Evolutionary conservation across 2,888 invertebrate species (phyloP), one percentile per base, ranked within the genome.

Genomic region (Hedychridium roseum): DNA sequence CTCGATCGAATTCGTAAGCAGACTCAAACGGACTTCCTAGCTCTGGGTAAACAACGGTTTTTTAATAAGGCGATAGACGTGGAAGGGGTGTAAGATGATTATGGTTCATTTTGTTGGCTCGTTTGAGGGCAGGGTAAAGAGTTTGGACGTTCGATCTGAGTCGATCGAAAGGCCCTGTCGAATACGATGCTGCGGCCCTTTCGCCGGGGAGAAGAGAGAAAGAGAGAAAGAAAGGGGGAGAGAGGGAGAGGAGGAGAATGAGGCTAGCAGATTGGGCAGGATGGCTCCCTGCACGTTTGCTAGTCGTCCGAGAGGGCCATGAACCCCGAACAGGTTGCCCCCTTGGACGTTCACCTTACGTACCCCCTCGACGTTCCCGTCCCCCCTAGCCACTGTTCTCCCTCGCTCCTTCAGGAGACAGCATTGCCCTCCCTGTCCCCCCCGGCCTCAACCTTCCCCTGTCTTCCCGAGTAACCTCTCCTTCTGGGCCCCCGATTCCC

Each of bases 301-400:
- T 76, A 76, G 73, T 71, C 71, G 66, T 65, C 55, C 70, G 65
- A 76, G n/a, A n/a, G 78, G 77, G 78, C 78, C 78, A 78, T 77
- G 78, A 79, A 78, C 78, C 76, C 74, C 74, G 78, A 78, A 78
- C 78, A 78, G 78, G 78, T 78, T 78, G 78, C 72, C 76, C 76
- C 76, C 73, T 75, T 78, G 78, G 78, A 78, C 78, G 69, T 78
- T 78, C 78, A 78, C 78, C 78, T 78, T 70, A 68, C 66, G 66
- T 57, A 52, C 54, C 57, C 59, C 67, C 58, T 49, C 52, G n/a
- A n/a, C n/a, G n/a, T n/a, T n/a, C n/a, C 58, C 53, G 44, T 42
- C 44, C 32, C 36, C 35, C 40, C 53, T 54, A 49, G n/a, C n/a
- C n/a, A n/a, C n/a, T n/a, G n/a, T n/a, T n/a, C n/a, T n/a, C n/a